A percentile compares a stretch with the other conserved stretches of the same genome.
phyloP scores from a whole-genome alignment of 1,140 invertebrate genomes.

The Drosophila sp. region DNA sequence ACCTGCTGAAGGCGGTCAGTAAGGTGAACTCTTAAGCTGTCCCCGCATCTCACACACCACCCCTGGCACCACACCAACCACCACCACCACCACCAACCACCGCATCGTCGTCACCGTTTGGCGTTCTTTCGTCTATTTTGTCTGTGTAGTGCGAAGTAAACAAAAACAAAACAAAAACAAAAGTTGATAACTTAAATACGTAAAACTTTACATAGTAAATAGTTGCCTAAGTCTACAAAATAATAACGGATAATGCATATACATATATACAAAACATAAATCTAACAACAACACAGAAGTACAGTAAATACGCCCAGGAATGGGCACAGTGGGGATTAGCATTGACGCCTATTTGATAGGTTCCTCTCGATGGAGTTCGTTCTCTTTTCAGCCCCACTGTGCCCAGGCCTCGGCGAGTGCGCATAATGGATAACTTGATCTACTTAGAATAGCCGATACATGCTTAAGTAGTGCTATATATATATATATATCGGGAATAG shows the following conservation, averaged over 20 bases:
- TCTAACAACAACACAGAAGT: neutral
- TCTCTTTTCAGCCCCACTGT: neutral
- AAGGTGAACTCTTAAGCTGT: constrained; percentile 85
- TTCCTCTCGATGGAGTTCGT: neutral
- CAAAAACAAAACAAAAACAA: constrained; percentile 57
- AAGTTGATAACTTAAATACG: constrained; percentile 82
- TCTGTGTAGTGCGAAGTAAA: constrained; percentile 39
- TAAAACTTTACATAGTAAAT: constrained; percentile 82
- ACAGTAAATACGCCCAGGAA: neutral
- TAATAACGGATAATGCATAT: constrained; percentile 35
- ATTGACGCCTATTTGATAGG: constrained; percentile 53
- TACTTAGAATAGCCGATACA: constrained; percentile 64
- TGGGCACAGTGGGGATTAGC: neutral
- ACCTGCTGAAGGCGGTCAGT: constrained; percentile 86
- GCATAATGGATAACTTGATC: constrained; percentile 58
- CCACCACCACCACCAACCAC: constrained; percentile 40
- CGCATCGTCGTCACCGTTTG: constrained; percentile 44
- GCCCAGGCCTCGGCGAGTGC: neutral
- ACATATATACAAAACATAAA: constrained; percentile 24
- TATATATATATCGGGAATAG: constrained; percentile 22
- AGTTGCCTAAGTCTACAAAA: constrained; percentile 71
- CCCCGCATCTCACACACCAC: constrained; percentile 29
- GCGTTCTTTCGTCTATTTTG: constrained; percentile 61
- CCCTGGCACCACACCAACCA: constrained; percentile 43
- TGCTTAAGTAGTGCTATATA: constrained; percentile 59